phyloP scores from a whole-genome alignment of 2,888 invertebrate genomes.

The Busseola fusca region DNA sequence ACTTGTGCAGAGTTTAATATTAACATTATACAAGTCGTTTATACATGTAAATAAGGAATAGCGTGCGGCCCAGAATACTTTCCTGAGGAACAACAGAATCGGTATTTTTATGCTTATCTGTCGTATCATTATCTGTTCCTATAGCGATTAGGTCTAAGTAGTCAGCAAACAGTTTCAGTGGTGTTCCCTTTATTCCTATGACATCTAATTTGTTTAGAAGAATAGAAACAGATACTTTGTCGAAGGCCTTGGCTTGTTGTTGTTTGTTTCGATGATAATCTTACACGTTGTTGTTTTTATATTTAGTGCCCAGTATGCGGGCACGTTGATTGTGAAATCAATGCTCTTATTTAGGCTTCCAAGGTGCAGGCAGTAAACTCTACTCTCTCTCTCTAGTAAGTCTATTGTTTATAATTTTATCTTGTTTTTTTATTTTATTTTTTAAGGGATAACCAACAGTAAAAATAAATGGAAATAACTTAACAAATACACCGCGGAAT shows the following conservation, averaged over 20 bases:
- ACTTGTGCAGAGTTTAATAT: too few species aligned
- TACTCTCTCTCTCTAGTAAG: too few species aligned
- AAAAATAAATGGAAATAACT: too few species aligned
- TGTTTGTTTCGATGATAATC: too few species aligned
- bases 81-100: background rate
- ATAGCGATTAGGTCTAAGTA: background rate
- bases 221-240: background rate
- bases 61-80: background rate
- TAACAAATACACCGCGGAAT: too few species aligned
- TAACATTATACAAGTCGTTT: background rate
- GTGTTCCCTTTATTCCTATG: background rate
- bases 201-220: background rate
- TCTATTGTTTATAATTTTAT: background rate
- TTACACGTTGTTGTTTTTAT: too few species aligned
- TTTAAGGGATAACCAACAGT: too few species aligned
- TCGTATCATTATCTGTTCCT: background rate
- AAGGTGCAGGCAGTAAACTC: background rate
- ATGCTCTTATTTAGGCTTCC: background rate
- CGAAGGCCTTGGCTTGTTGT: too few species aligned
- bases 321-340: background rate
- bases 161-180: background rate
- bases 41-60: background rate
- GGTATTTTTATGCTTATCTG: background rate
- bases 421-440: background rate
- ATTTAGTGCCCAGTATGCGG: too few species aligned